Evolutionary conservation across 2,113 vertebrate genomes (phyloP).

Genomic region (Centropristis striata): DNA sequence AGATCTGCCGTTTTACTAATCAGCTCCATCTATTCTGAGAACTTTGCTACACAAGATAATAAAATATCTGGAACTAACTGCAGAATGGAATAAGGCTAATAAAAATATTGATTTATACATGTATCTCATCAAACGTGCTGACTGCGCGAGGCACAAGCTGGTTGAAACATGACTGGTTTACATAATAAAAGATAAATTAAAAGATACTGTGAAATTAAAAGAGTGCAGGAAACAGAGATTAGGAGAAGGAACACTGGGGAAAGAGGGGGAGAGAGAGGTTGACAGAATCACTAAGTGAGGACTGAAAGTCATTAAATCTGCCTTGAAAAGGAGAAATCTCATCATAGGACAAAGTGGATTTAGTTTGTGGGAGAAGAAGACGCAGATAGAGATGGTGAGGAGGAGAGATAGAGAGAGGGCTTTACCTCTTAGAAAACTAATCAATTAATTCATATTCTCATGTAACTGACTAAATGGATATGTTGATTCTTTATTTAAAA

Average conservation of each 20-base stretch:
- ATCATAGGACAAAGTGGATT: conserved; percentile 66
- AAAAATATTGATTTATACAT: conserved; percentile 79
- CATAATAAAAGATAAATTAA: conserved; percentile 82
- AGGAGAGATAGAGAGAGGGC: conserved; percentile 17
- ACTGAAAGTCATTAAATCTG: conserved; percentile 73
- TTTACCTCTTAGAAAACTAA: conserved; percentile 23
- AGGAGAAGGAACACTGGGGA: conserved; percentile 41
- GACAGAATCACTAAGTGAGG: conserved; percentile 70
- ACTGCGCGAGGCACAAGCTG: conserved; percentile 57
- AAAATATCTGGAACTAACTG: conserved; percentile 65
- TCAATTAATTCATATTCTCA: conserved; percentile 33
- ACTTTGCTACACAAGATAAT: conserved; percentile 58
- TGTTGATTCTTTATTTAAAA: background rate
- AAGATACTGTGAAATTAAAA: conserved; percentile 81
- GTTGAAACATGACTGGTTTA: conserved; percentile 73
- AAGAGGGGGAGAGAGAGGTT: conserved; percentile 46
- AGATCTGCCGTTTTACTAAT: conserved; percentile 47
- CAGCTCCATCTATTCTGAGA: conserved; percentile 47
- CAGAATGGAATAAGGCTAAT: conserved; percentile 63
- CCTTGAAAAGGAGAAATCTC: conserved; percentile 65
- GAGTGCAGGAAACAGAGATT: conserved; percentile 68
- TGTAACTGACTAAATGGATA: background rate
- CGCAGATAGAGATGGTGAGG: conserved; percentile 21
- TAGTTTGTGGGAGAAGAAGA: conserved; percentile 27
- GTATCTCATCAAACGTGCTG: conserved; percentile 77